Percentiles rank a stretch among this genome's conserved stretches.
These are phyloP conservation scores for Hirtodrosophila cameraria DNA, from an alignment of 2,888 invertebrate genomes.

Conservation along the genomic window DNA sequence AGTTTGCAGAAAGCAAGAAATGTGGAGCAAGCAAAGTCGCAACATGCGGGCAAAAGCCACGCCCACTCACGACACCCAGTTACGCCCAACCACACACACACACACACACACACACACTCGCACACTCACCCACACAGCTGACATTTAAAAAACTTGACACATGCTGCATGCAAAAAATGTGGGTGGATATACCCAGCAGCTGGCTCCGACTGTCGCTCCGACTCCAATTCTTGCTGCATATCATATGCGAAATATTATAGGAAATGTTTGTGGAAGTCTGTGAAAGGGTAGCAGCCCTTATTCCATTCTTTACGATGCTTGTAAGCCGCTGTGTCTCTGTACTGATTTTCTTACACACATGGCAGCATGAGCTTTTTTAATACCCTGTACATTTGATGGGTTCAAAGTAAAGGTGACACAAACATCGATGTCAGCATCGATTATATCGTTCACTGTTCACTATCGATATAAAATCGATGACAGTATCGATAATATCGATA, in stretches of 20 bases:
- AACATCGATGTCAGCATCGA: too few species aligned
- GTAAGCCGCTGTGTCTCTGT: constrained; percentile 57
- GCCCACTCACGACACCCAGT: constrained; percentile 15
- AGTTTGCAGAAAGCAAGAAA: constrained; percentile 51
- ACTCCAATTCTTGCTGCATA: constrained; percentile 45
- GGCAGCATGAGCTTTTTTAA: constrained; percentile 50
- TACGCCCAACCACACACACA: constrained; percentile 11
- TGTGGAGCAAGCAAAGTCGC: constrained; percentile 48
- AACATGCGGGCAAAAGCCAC: constrained; percentile 17
- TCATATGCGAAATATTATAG: constrained; percentile 53
- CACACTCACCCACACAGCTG: constrained; percentile 31
- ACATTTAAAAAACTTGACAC: constrained; percentile 67
- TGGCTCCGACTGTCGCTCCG: constrained; percentile 10
- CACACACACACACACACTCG: constrained; percentile 15
- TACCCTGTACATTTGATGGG: constrained; percentile 13
- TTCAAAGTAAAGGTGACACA: too few species aligned
- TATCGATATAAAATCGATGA: too few species aligned
- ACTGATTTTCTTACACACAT: constrained; percentile 69
- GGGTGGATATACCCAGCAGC: constrained; percentile 43
- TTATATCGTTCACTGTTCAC: too few species aligned
- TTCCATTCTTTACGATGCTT: constrained; percentile 7
- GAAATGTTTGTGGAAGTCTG: constrained; percentile 10
- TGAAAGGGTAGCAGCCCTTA: neutral
- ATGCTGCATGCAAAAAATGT: constrained; percentile 59
- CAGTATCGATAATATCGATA: too few species aligned